A percentile compares a stretch with the other conserved stretches of the same genome.
These are phyloP conservation scores for Pentalonia nigronervosa DNA, from an alignment of 1,140 invertebrate species.

Conservation along the genomic window DNA sequence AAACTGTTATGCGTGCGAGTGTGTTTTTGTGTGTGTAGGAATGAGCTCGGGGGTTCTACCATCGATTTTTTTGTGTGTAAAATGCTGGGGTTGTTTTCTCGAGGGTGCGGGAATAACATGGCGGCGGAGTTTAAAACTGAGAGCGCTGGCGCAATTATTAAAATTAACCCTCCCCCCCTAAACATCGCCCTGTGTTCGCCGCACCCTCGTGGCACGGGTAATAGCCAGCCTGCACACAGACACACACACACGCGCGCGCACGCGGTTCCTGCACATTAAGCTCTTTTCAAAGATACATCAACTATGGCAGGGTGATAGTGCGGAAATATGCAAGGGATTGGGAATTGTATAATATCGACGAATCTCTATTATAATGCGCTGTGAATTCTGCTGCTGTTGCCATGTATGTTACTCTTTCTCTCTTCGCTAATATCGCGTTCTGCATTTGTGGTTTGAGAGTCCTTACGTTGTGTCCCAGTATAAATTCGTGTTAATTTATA, in stretches of 20 bases:
- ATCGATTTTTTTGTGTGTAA: conserved; percentile 57
- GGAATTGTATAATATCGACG: conserved; percentile 24
- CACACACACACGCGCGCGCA: background rate
- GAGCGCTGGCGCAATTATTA: conserved; percentile 58
- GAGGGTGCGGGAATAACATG: conserved; percentile 54
- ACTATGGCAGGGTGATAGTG: background rate
- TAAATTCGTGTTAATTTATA: background rate
- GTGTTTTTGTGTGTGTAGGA: conserved; percentile 39
- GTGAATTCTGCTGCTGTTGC: background rate
- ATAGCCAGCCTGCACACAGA: conserved; percentile 21
- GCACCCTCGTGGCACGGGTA: background rate
- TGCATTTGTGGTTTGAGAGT: background rate
- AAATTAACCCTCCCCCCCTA: conserved; percentile 42
- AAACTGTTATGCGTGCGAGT: background rate
- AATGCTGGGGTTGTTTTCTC: conserved; percentile 57
- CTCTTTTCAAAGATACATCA: conserved; percentile 30
- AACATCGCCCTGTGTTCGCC: background rate
- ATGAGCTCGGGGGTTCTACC: conserved; percentile 48
- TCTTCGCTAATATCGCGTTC: background rate
- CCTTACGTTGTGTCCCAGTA: background rate
- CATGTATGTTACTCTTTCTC: background rate
- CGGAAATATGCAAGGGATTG: background rate
- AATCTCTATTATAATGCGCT: conserved; percentile 9
- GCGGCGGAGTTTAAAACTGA: conserved; percentile 57
- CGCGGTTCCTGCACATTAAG: conserved; percentile 27